A percentile compares a stretch with the other conserved stretches of the same genome.
phyloP scores from a whole-genome alignment of 2,797 vertebrate genomes.

The Sebastes vulpes region DNA sequence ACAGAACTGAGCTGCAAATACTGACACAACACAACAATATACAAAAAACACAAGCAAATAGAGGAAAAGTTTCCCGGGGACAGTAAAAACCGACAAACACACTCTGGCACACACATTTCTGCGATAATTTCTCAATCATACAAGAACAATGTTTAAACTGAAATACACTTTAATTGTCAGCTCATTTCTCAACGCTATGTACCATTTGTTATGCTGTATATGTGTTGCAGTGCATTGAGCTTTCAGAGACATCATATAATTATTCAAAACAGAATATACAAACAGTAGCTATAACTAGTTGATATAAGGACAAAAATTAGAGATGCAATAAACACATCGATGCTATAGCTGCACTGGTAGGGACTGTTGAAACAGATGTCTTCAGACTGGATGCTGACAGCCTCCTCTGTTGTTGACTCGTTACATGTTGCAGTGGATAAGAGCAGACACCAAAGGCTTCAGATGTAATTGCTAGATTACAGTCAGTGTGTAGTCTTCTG shows the following conservation, averaged over 20 bases:
- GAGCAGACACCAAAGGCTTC: background rate
- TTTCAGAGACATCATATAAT: background rate
- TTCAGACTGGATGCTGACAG: background rate
- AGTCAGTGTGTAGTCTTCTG: constrained; percentile 21
- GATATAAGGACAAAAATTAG: background rate
- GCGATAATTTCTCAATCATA: background rate
- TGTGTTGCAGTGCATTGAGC: background rate
- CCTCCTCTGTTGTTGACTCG: background rate
- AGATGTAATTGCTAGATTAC: constrained; percentile 35
- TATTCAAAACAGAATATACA: background rate
- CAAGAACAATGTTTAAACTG: background rate
- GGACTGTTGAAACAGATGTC: background rate
- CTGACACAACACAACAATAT: background rate
- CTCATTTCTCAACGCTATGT: background rate
- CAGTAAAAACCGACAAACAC: background rate
- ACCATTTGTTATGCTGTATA: background rate
- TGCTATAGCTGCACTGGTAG: background rate
- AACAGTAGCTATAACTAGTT: background rate
- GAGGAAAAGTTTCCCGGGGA: background rate
- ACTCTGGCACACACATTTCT: background rate
- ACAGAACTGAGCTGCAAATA: background rate
- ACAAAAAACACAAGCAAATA: background rate
- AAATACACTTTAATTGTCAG: background rate
- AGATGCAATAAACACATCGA: background rate
- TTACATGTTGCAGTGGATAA: background rate